Evolutionary conservation across 2,888 invertebrate species (phyloP), one percentile per base, ranked within the genome.

Genomic region (Caenorhabditis imperialis): DNA sequence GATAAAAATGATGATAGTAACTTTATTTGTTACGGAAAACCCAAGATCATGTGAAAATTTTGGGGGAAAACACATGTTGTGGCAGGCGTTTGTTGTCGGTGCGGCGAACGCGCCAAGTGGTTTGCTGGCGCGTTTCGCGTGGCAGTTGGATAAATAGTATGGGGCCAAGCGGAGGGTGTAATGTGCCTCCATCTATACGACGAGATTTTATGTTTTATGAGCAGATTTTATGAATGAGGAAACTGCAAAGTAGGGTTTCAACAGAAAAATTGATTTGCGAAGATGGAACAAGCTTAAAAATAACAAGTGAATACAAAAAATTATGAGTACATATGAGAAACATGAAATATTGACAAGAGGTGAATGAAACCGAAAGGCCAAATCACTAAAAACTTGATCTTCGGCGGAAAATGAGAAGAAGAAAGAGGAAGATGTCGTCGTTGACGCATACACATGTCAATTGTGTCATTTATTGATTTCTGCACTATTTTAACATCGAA

Each of bases 311-410:
- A 30, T 30, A 10, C 6, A 10, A 30, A 10, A 30, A 30, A 30
- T 30, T 30, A 7, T 30, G 10, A 30, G 30, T 30, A 30, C 30
- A 30, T 30, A 30, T 30, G 6, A 7, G 10, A 30, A 6, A 10
- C 30, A 30, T 30, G n/a, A n/a, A 30, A 30, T 10, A 30, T 30
- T 30, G 30, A 30, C 7, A 30, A 30, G 10, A 30, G 30, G 30
- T 30, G 30, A 30, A 30, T 30, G 30, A 30, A 30, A 30, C 30
- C 30, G 30, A 30, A 4, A 55, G 57, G 44, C 55, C 55, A 50
- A 65, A 57, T 57, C 50, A 51, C 33, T 44, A 57, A 65, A 67
- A 67, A 67, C 67, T 67, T 57, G 67, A 67, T 67, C 62, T 62
- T 50, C 48, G 54, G 53, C 55, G 30, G 30, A 30, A 30, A 30